Evolutionary conservation across 2,888 invertebrate species (phyloP), one percentile per base, ranked within the genome.

Genomic region (Cybosia mesomella): DNA sequence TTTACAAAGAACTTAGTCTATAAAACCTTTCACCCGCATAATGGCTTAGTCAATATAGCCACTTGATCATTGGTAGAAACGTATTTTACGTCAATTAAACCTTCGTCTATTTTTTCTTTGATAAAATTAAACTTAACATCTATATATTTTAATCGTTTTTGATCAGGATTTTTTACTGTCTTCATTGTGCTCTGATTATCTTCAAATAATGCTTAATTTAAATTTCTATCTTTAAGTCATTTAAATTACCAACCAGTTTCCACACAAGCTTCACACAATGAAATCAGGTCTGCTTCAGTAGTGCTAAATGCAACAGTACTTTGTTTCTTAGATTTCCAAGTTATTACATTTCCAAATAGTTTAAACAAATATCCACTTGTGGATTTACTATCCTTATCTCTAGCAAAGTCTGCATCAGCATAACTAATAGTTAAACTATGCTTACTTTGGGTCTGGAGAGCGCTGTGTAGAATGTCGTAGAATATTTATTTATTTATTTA

Each of bases 271-370:
- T 55, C 55, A 55, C 55, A 55, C 4, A 55, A 21, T 2, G 24
- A n/a, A 13, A 55, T 55, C 13, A 24, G 24, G 11, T 55, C 55
- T 9, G 24, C 24, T 54, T 54, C 55, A 22, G 55, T 55, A 15
- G 55, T 24, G 15, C 55, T 55, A 5, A 55, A 22, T 1, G 55
- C 11, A 22, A 55, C 55, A 11, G 55, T 55, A 5, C 13, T 55
- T 55, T 55, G 24, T 55, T 55, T 55, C 24, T 55, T 55, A n/a
- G 55, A 24, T 55, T 13, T 55, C 55, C 55, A 55, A 22, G 11
- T 10, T 13, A 55, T n/a, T 11, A 13, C 24, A 55, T 55, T 55
- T 11, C 4, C 22, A 55, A 22, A 55, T 0, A 55, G 11, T 55
- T 55, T 21, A 13, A 55, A 55, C 15, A 55, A 13, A 24, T 55